Evolutionary conservation across 2,888 invertebrate species (phyloP).

Genomic region (Silvanus unidentatus): DNA sequence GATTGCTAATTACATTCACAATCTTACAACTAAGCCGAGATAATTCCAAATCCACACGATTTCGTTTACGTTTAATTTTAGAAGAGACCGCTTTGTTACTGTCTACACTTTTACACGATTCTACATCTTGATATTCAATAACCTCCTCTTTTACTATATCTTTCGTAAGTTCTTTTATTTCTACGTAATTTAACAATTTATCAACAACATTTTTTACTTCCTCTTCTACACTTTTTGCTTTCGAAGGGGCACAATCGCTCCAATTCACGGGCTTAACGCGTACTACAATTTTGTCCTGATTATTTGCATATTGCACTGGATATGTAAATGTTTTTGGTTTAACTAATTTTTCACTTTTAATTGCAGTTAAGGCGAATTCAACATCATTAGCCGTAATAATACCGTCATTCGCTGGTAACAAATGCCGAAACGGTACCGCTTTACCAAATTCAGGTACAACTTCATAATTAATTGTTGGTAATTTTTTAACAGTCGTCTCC

Average conservation of each 20-base stretch:
- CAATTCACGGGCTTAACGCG: constrained; percentile 7
- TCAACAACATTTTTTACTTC: constrained; percentile 21
- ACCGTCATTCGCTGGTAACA: constrained; percentile 45
- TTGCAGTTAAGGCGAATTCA: constrained; percentile 52
- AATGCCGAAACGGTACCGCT: constrained; percentile 46
- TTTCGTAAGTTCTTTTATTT: constrained; percentile 55
- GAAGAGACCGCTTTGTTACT: no score
- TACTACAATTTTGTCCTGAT: constrained; percentile 55
- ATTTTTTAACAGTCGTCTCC: constrained; percentile 44
- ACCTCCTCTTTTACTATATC: constrained; percentile 45
- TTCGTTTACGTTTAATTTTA: constrained; percentile 14
- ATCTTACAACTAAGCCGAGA: constrained; percentile 61
- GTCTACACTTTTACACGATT: constrained; percentile 2
- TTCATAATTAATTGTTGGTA: constrained; percentile 51
- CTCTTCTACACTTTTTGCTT: constrained; percentile 4
- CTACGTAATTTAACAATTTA: constrained; percentile 56
- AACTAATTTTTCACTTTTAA: constrained; percentile 28
- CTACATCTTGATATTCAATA: not conserved
- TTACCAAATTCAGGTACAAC: constrained; percentile 49
- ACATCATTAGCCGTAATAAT: constrained; percentile 50
- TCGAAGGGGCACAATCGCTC: not conserved
- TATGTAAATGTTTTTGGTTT: constrained; percentile 47
- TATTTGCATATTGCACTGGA: constrained; percentile 53
- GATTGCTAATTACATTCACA: constrained; percentile 47
- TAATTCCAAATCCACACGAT: constrained; percentile 47